A percentile compares a stretch with the other conserved stretches of the same genome.
Evolutionary conservation across 2,888 invertebrate genomes (phyloP).

Genomic region (Rhimphoctona megacephalus): DNA sequence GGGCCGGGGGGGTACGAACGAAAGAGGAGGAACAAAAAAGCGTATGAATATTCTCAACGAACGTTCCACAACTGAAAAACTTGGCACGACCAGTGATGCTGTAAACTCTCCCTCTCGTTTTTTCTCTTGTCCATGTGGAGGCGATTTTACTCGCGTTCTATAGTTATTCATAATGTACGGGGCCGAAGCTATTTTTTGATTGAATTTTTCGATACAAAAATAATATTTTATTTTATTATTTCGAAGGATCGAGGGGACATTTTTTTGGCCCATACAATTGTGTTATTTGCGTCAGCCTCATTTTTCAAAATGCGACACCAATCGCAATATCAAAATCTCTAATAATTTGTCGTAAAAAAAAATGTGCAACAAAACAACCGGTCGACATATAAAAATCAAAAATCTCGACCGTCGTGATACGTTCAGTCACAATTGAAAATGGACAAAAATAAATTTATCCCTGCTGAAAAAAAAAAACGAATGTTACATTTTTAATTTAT

Average conservation of each 20-base stretch:
- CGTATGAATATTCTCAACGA: conserved; percentile 37
- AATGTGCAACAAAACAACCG: neutral
- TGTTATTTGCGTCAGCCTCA: neutral
- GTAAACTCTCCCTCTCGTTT: conserved; percentile 3
- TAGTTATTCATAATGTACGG: conserved; percentile 37
- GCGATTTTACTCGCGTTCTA: conserved; percentile 17
- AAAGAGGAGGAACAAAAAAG: conserved; percentile 19
- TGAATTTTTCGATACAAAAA: conserved; percentile 3
- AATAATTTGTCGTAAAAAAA: neutral
- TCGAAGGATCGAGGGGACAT: neutral
- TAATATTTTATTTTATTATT: conserved; percentile 19
- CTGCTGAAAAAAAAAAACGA: neutral
- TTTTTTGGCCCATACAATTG: neutral
- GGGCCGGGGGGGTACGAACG: neutral
- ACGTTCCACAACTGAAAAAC: conserved; percentile 50
- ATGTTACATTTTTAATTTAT: neutral
- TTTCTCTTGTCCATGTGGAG: conserved; percentile 14
- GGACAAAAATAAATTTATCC: neutral
- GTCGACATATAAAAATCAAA: too few species aligned
- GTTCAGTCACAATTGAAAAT: neutral
- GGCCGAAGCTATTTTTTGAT: neutral
- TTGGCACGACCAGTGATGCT: conserved; percentile 33
- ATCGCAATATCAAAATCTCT: neutral
- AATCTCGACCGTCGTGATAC: neutral
- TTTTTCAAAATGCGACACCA: neutral